These are phyloP conservation scores for Xestia rhomboidea DNA, from an alignment of 2,888 invertebrate species.

Conservation along the genomic window DNA sequence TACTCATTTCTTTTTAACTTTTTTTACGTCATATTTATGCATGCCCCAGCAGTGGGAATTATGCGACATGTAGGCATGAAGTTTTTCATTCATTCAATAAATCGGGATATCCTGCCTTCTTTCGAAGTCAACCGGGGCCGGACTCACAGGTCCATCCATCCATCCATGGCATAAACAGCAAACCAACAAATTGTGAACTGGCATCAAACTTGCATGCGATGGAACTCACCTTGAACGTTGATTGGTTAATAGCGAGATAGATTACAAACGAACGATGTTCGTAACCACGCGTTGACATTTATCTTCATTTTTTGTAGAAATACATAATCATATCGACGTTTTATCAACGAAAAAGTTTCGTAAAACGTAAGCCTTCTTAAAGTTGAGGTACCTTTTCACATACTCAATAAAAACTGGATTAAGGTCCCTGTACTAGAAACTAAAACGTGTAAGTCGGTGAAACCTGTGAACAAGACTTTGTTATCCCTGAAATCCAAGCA, in stretches of 20 bases:
- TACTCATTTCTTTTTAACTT: too few relatives aligned
- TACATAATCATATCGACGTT: background rate
- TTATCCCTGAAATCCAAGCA: slow-evolving; percentile 49
- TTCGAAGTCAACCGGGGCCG: background rate
- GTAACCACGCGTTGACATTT: background rate
- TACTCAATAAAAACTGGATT: slow-evolving; percentile 53
- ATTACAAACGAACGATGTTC: background rate
- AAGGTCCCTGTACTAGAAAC: slow-evolving; percentile 32
- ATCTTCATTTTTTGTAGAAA: background rate
- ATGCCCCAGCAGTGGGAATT: background rate
- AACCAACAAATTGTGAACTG: background rate
- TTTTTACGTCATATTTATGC: too few relatives aligned
- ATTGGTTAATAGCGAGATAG: background rate
- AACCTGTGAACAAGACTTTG: slow-evolving; percentile 44
- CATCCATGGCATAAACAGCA: background rate
- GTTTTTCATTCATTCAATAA: background rate
- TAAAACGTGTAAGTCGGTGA: slow-evolving; percentile 40
- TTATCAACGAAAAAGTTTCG: slow-evolving; percentile 10
- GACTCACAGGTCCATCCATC: background rate
- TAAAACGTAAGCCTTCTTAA: slow-evolving; percentile 31
- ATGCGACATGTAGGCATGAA: background rate
- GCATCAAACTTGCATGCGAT: background rate
- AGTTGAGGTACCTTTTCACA: slow-evolving; percentile 33
- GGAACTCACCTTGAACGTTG: background rate
- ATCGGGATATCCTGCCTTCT: background rate